Percentiles rank a stretch among this genome's conserved stretches.
Evolutionary conservation across 2,888 invertebrate genomes (phyloP).

Genomic region (Formica aserva): DNA sequence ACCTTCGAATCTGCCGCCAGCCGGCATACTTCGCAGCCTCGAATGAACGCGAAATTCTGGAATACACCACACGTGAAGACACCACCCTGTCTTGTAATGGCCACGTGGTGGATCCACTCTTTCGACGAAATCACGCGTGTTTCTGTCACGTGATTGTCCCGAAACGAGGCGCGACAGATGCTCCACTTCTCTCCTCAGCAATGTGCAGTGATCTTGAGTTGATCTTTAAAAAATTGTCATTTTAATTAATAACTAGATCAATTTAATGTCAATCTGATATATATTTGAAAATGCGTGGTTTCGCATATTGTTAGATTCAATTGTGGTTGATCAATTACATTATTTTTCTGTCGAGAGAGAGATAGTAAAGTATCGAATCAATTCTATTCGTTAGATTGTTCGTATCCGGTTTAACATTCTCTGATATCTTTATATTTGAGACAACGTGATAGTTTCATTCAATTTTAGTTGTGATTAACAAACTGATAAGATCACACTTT

Average conservation of each 20-base stretch:
- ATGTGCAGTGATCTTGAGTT: conserved; percentile 21
- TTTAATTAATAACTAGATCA: background rate
- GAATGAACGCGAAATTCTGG: conserved; percentile 35
- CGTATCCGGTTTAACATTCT: background rate
- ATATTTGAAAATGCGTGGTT: background rate
- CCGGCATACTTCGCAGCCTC: conserved; percentile 1
- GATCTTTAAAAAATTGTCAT: background rate
- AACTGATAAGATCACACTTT: background rate
- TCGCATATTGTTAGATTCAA: background rate
- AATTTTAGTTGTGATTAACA: background rate
- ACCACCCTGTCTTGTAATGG: conserved; percentile 11
- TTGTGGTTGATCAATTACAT: background rate
- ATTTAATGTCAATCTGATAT: background rate
- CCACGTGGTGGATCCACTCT: conserved; percentile 57
- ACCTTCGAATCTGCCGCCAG: conserved; percentile 62
- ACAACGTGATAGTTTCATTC: background rate
- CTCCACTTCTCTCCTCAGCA: background rate
- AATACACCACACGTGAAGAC: conserved; percentile 18
- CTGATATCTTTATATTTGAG: background rate
- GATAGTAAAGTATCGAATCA: background rate
- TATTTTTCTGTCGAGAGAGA: background rate
- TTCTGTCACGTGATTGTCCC: conserved; percentile 34
- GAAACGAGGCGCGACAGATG: conserved; percentile 15
- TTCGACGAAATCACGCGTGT: conserved; percentile 33
- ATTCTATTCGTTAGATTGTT: conserved; percentile 5